phyloP scores from a whole-genome alignment of 2,797 vertebrate species.

The Artibeus lituratus region DNA sequence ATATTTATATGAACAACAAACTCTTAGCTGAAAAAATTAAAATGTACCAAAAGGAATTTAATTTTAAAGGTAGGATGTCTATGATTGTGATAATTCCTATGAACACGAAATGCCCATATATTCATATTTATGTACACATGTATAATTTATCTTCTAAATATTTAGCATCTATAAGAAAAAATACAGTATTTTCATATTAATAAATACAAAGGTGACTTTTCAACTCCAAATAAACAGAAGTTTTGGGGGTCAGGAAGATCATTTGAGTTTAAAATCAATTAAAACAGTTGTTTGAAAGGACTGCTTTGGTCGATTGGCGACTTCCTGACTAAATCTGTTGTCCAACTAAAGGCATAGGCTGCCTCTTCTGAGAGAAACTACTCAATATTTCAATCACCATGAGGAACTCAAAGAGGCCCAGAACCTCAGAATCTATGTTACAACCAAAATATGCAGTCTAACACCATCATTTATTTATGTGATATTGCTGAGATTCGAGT shows the following conservation, averaged over 20 bases:
- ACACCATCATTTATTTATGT: background rate
- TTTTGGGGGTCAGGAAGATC: background rate
- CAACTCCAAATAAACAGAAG: background rate
- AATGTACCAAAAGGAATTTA: background rate
- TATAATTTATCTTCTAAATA: background rate
- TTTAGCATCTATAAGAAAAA: background rate
- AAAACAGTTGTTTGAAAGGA: background rate
- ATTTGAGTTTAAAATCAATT: background rate
- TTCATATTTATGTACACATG: background rate
- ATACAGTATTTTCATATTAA: background rate
- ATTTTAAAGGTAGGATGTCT: background rate
- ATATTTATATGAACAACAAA: background rate
- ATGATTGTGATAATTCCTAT: background rate
- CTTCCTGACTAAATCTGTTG: background rate
- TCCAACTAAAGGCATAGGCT: background rate
- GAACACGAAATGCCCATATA: background rate
- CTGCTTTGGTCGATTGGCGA: background rate
- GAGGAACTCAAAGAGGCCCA: background rate
- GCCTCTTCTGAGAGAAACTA: background rate
- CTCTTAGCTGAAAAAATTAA: background rate
- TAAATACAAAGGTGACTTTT: background rate
- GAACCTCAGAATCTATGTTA: background rate
- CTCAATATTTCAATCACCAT: background rate
- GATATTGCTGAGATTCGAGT: background rate
- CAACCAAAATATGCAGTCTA: background rate